Evolutionary conservation across 2,797 vertebrate genomes (phyloP).

Genomic region (Coracias cyanogaster): DNA sequence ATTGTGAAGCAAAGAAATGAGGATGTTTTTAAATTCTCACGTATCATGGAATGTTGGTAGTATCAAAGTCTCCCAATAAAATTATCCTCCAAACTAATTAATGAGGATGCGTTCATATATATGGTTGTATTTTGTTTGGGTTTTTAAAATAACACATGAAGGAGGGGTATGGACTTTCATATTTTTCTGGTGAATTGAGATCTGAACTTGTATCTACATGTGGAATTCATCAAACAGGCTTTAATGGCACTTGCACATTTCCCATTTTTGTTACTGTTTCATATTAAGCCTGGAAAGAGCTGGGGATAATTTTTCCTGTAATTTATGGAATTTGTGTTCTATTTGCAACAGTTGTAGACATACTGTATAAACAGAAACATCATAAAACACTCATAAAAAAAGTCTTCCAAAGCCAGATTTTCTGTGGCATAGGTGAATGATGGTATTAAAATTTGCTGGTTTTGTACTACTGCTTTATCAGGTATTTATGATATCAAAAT

Average conservation of each 20-base stretch:
- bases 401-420: constrained; percentile 63
- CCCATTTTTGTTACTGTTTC: constrained; percentile 71
- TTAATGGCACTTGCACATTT: constrained; percentile 66
- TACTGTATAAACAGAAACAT: constrained; percentile 75
- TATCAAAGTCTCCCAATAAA: not conserved
- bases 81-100: not conserved
- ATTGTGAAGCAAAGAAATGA: not conserved
- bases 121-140: not conserved
- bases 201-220: constrained; percentile 44
- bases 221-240: constrained; percentile 69
- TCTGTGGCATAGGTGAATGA: constrained; percentile 42
- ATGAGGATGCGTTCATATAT: not conserved
- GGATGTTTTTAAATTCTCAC: not conserved
- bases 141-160: not conserved
- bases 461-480: constrained; percentile 31
- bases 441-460: constrained; percentile 32
- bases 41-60: fast-evolving
- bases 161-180: not conserved
- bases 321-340: constrained; percentile 75
- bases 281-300: constrained; percentile 66
- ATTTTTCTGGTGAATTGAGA: constrained; percentile 2
- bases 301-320: constrained; percentile 57
- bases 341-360: constrained; percentile 77
- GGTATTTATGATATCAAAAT: constrained; percentile 49
- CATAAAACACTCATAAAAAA: constrained; percentile 64